Conservation (phyloP, 2,797 vertebrate genomes). For the Rhincodon typus region DNA sequence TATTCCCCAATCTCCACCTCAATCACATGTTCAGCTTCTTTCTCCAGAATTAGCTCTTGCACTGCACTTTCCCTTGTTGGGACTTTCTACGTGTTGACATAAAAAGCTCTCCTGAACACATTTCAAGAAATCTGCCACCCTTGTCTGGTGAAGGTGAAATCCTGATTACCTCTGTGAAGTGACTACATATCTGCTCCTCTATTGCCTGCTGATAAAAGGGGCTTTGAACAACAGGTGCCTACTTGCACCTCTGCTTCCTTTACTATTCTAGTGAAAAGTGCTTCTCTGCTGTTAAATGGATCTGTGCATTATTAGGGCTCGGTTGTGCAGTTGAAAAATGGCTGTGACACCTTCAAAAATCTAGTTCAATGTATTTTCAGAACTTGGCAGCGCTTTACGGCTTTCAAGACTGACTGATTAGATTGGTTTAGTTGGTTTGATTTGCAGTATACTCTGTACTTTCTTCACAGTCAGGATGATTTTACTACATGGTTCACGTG, state of each 20-base stretch:
- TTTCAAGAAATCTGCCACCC: too few relatives aligned
- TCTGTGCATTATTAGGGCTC: neutral
- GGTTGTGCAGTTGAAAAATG: neutral
- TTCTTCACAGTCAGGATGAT: neutral
- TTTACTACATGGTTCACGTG: neutral
- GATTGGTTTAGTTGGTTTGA: neutral
- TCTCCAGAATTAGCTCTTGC: too few relatives aligned
- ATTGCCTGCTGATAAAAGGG: neutral
- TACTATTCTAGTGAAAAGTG: neutral
- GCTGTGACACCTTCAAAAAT: neutral
- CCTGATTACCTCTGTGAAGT: too few relatives aligned
- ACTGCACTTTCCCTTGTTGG: too few relatives aligned
- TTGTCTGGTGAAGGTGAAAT: too few relatives aligned
- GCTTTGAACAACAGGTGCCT: neutral
- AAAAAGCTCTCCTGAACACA: too few relatives aligned
- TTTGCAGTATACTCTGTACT: neutral
- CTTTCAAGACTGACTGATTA: neutral
- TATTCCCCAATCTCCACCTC: too few relatives aligned
- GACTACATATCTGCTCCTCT: too few relatives aligned
- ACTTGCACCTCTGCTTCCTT: neutral
- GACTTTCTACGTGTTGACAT: too few relatives aligned
- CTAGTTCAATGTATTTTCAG: neutral
- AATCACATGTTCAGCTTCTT: too few relatives aligned
- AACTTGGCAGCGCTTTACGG: neutral
- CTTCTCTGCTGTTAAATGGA: neutral